A percentile compares a stretch with the other conserved stretches of the same genome.
Conservation (phyloP, 2,797 vertebrate genomes). For the Tangara arthus region DNA sequence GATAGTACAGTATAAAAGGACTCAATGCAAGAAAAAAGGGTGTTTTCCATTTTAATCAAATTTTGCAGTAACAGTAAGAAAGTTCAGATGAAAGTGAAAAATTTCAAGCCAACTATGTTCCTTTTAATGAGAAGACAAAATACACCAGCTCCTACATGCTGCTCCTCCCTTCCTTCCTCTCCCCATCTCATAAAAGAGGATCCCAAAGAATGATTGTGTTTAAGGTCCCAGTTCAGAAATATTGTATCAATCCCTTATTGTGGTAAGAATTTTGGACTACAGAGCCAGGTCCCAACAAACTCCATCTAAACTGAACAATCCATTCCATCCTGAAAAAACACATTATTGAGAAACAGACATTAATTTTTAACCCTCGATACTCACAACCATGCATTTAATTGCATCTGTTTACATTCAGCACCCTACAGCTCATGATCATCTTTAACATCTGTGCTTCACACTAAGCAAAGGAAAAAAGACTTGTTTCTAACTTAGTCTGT, state of each 20-base stretch:
- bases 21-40: background rate
- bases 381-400: background rate
- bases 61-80: background rate
- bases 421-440: background rate
- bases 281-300: background rate
- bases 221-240: slow-evolving; percentile 30
- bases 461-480: background rate
- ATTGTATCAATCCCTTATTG: background rate
- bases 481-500: background rate
- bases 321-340: background rate
- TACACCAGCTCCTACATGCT: slow-evolving; percentile 1
- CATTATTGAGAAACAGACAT: background rate
- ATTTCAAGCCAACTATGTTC: background rate
- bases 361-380: background rate
- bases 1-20: background rate
- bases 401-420: background rate
- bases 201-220: slow-evolving; percentile 4
- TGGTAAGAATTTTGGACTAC: background rate
- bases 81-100: slow-evolving; percentile 26
- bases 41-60: background rate
- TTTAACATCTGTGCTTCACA: background rate
- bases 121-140: slow-evolving; percentile 28
- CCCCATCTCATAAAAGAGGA: slow-evolving; percentile 40
- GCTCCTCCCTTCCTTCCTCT: slow-evolving; percentile 68
- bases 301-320: background rate